Base-by-base conservation (phyloP, 2,113 vertebrate genomes). In the Polypterus senegalus region DNA sequence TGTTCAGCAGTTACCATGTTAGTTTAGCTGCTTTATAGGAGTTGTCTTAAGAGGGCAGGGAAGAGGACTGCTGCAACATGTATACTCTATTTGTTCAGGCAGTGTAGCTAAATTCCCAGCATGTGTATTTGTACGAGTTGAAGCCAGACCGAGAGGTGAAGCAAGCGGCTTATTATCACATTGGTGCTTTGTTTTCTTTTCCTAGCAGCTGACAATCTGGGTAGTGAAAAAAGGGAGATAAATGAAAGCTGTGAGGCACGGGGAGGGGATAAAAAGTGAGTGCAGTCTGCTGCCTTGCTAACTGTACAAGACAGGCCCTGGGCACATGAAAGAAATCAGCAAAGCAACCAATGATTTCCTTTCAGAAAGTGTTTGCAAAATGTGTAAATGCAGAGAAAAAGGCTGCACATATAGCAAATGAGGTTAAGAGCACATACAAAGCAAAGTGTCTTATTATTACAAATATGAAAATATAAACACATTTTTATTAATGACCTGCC, bases 1-100 rank as follows among this genome's bases (percentile, higher is more conserved):
- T 52, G 49, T 10, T 52, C 49, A 52, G 56, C 56, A 57, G 6
- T 45, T 57, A 57, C 5, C 43, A 9, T 57, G 56, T 57, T 57
- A 45, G 11, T 57, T 57, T 57, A 57, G 56, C 56, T 57, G 56
- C 27, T 6, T 27, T 4, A 57, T 9, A 10, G 54, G 54, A 27
- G 54, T 55, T 9, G 9, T 3, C 5, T 9, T 5, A 9, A 55
- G 54, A 7, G 5, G 10, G 9, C 5, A 55, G 54, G 5, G 54
- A 27, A n/a, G 43, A 9, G 43, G 54, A 4, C 9, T 5, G 54
- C 43, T 27, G 10, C 43, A 45, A 57, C 27, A 10, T 45, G 11
- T 57, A 45, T 7, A 10, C 4, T 44, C 11, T 45, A 45, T 57
- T 57, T 57, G 43, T 9, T 4, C 56, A 27, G 56, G 44, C 7